phyloP scores from a whole-genome alignment of 2,113 vertebrate genomes.

The Acrocephalus kingi region DNA sequence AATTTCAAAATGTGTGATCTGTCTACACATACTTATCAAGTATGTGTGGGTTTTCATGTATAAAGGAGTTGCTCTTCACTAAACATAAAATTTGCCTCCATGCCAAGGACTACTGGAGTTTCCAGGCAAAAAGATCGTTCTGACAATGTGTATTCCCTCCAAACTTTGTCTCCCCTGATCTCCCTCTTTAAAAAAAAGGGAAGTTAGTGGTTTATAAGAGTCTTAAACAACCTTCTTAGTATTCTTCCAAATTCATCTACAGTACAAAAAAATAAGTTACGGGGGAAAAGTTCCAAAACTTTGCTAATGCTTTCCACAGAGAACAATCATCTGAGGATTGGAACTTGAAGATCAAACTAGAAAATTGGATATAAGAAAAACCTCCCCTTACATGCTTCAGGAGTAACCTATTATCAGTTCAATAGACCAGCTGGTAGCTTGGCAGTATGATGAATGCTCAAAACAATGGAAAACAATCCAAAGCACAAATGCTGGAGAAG shows the following conservation, averaged over 20 bases:
- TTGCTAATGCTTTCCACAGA: background rate
- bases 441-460: background rate
- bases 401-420: background rate
- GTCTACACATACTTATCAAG: constrained; percentile 32
- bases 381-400: background rate
- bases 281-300: background rate
- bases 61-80: constrained; percentile 4
- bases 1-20: constrained; percentile 27
- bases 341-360: background rate
- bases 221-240: background rate
- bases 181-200: background rate
- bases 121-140: background rate
- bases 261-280: background rate
- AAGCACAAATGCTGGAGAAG: background rate
- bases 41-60: background rate
- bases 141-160: background rate
- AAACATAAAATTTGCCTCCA: background rate
- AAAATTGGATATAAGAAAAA: background rate
- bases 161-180: background rate
- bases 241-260: background rate
- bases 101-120: background rate
- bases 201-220: background rate
- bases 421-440: background rate
- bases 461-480: background rate
- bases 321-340: background rate